Conservation (phyloP, 1,140 invertebrate genomes). For the Lanistes nyassanus region DNA sequence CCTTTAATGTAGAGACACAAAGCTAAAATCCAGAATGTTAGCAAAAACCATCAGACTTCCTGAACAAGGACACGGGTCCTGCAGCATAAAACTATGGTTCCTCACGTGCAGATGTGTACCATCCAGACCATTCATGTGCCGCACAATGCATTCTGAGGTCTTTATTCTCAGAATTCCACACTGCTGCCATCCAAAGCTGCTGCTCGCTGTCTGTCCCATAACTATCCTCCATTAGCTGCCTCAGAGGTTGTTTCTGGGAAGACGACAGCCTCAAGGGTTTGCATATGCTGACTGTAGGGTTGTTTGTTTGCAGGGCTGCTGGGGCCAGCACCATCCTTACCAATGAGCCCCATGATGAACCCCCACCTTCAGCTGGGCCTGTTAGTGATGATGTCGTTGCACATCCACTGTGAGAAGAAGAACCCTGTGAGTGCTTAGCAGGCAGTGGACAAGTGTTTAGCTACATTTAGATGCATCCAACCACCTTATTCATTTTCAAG, state of each 20-base stretch:
- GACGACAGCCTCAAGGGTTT: too few species aligned
- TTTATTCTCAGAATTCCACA: conserved; percentile 2
- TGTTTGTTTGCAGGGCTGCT: conserved; percentile 51
- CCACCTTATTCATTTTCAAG: too few species aligned
- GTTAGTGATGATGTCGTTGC: conserved; percentile 51
- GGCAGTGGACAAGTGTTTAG: too few species aligned
- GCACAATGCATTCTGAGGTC: neutral
- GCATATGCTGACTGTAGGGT: neutral
- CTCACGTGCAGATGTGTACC: neutral
- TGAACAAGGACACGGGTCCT: too few species aligned
- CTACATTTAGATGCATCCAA: too few species aligned
- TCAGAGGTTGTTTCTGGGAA: too few species aligned
- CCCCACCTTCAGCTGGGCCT: conserved; percentile 58
- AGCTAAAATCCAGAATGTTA: too few species aligned
- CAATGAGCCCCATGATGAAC: conserved; percentile 58
- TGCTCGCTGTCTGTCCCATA: neutral
- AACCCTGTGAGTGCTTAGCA: conserved; percentile 31
- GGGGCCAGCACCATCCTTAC: conserved; percentile 54
- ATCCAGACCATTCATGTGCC: neutral
- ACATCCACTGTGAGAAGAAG: conserved; percentile 41
- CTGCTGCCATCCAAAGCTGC: conserved; percentile 3
- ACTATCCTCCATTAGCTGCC: too few species aligned
- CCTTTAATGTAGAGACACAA: too few species aligned
- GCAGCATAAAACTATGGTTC: too few species aligned
- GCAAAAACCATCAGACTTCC: too few species aligned